Evolutionary conservation across 1,140 invertebrate species (phyloP).

Genomic region (Halictus rubicundus): DNA sequence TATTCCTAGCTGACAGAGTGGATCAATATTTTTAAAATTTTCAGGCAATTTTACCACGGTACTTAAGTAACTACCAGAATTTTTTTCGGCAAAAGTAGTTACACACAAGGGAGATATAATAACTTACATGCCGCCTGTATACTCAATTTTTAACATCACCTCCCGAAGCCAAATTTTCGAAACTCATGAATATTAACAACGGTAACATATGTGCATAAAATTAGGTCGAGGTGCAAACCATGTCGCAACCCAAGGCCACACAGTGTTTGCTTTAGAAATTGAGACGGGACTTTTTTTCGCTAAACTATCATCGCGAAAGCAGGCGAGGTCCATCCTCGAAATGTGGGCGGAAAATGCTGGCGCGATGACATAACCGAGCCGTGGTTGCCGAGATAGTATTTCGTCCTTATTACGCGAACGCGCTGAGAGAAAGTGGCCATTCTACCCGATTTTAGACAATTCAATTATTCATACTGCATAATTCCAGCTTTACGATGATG

Average conservation of each 20-base stretch:
- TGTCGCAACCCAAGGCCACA: not conserved
- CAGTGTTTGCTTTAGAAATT: not conserved
- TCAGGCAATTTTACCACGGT: too few species aligned
- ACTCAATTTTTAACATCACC: too few species aligned
- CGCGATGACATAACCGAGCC: constrained; percentile 11
- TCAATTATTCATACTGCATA: not conserved
- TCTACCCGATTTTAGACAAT: constrained; percentile 5
- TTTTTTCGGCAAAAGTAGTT: too few species aligned
- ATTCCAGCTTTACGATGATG: not conserved
- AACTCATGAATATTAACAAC: not conserved
- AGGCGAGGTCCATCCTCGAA: too few species aligned
- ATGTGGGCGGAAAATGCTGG: not conserved
- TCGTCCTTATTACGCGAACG: constrained; percentile 29
- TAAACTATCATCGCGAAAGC: too few species aligned
- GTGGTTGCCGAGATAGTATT: constrained; percentile 4
- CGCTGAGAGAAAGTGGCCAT: constrained; percentile 2
- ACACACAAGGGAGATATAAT: too few species aligned
- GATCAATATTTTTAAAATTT: too few species aligned
- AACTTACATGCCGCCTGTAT: too few species aligned
- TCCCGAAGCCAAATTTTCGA: not conserved
- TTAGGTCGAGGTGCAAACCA: not conserved
- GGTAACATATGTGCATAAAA: not conserved
- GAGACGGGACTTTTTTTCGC: not conserved
- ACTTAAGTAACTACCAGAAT: too few species aligned
- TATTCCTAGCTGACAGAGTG: too few species aligned